Evolutionary conservation across 2,888 invertebrate species (phyloP).

Genomic region (Heliconius charithonia): DNA sequence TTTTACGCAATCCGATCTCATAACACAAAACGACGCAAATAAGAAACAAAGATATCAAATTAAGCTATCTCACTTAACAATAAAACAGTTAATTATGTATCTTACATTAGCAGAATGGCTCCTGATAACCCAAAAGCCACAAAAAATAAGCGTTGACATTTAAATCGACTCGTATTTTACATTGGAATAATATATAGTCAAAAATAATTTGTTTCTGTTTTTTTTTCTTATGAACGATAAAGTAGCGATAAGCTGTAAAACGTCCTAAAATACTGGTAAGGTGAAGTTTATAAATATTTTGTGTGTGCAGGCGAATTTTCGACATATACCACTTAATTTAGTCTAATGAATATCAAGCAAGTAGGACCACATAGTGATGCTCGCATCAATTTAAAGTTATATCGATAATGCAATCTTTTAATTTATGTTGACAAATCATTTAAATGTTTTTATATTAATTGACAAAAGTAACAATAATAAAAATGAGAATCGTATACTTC

Average conservation of each 20-base stretch:
- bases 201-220: slow-evolving; percentile 46
- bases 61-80: slow-evolving; percentile 73
- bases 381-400: slow-evolving; percentile 11
- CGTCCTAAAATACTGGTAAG: slow-evolving; percentile 62
- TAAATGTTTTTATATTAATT: neutral
- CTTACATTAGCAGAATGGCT: slow-evolving; percentile 75
- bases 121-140: slow-evolving; percentile 64
- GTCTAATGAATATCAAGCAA: slow-evolving; percentile 75
- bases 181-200: slow-evolving; percentile 42
- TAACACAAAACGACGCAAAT: slow-evolving; percentile 59
- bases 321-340: slow-evolving; percentile 83
- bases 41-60: slow-evolving; percentile 66
- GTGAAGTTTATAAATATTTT: slow-evolving; percentile 77
- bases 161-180: slow-evolving; percentile 48
- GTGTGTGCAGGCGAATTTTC: slow-evolving; percentile 70
- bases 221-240: slow-evolving; percentile 37
- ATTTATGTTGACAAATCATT: neutral
- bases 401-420: slow-evolving; percentile 26
- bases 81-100: slow-evolving; percentile 75
- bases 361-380: slow-evolving; percentile 38
- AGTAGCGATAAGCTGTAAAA: slow-evolving; percentile 55
- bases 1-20: slow-evolving; percentile 50
- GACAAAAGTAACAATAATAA: neutral
- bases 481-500: neutral
- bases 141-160: slow-evolving; percentile 68